A percentile compares a stretch with the other conserved stretches of the same genome.
These are phyloP conservation scores for Sardinella longiceps DNA, from an alignment of 2,797 vertebrate species.

Conservation along the genomic window DNA sequence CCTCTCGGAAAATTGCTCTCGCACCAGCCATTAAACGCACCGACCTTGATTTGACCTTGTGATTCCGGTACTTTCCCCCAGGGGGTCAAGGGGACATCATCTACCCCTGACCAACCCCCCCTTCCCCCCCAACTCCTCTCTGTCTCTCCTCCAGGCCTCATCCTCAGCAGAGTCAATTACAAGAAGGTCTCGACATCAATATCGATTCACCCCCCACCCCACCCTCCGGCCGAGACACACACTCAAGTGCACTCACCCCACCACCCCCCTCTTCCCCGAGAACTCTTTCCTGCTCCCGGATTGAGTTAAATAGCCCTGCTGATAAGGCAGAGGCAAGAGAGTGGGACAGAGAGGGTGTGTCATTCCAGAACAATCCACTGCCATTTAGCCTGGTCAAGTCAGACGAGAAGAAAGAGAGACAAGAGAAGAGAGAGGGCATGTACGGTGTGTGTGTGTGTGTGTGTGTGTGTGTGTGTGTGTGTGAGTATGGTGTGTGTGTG, in stretches of 20 bases:
- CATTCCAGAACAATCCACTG: neutral
- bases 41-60: conserved; percentile 19
- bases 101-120: neutral
- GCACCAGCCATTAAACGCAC: neutral
- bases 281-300: neutral
- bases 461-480: neutral
- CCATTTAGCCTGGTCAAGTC: neutral
- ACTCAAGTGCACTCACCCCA: neutral
- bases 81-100: neutral
- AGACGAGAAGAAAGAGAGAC: neutral
- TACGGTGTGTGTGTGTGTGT: neutral
- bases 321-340: neutral
- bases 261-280: neutral
- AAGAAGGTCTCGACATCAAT: conserved; percentile 22
- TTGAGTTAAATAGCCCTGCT: neutral
- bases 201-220: neutral
- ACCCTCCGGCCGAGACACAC: neutral
- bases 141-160: neutral
- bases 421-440: neutral
- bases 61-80: neutral
- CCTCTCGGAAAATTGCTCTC: conserved; percentile 13
- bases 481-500: neutral
- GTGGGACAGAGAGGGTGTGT: neutral
- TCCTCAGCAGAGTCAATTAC: conserved; percentile 11
- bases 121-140: neutral